Base-by-base conservation (phyloP, 2,113 vertebrate species). In the Capricornis sumatraensis region DNA sequence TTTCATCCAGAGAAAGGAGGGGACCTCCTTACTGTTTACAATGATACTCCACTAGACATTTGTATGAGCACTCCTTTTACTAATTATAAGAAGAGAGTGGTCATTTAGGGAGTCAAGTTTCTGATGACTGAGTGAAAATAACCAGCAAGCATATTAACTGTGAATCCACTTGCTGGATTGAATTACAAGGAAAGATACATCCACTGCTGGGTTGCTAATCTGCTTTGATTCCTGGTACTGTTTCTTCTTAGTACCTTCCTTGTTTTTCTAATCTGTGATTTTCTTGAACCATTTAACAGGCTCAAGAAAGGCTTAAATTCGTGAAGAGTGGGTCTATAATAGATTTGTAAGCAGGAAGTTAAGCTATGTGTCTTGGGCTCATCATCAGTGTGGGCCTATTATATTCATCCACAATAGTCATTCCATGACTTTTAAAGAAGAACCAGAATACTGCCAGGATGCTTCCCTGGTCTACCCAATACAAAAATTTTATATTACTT, bases 271-370 rank as follows among this genome's bases (percentile, higher is more conserved):
- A 90, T 82, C 30, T 95, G 30, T 94, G 50, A 33, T 91, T 93
- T 96, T 95, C 17, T 88, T 91, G 89, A 95, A 79, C 53, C 28
- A 57, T 47, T 55, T 67, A 92, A 67, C 60, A 93, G 43, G 30
- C 33, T 96, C 45, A 91, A 57, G 11, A 91, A 97, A 97, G 52
- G 4, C 71, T 93, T 94, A 84, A 50, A 85, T 86, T 81, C 23
- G 5, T 53, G 1, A 93, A 95, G 55, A 55, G 21, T 78, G 36
- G 13, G n/a, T n/a, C 55, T 64, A 28, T 79, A 81, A 89, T 14
- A 96, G 64, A 21, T 71, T 74, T 88, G 27, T 82, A 57, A 92
- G n/a, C 10, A 89, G 45, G 43, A 95, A 58, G 52, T 14, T 67
- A 27, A 58, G 45, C 14, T 67, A 15, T 30, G 45, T 67, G 78